These are phyloP conservation scores for Syritta pipiens DNA, from an alignment of 2,888 invertebrate genomes.

Conservation along the genomic window DNA sequence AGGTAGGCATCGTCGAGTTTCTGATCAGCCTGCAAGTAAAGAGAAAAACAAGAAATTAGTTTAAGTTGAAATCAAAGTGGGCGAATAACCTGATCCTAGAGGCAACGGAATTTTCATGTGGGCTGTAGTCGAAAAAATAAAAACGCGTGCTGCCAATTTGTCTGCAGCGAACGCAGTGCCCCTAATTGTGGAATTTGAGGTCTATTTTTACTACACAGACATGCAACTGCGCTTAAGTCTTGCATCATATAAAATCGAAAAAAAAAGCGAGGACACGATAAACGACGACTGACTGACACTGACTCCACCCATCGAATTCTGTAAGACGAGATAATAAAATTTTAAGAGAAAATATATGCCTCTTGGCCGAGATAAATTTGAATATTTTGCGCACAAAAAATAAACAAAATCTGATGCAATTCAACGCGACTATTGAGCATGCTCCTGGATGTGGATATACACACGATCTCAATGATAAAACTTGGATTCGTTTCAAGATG, in stretches of 20 bases:
- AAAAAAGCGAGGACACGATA: background rate
- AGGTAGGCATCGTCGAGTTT: constrained; percentile 58
- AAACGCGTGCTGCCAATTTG: constrained; percentile 33
- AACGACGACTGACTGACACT: background rate
- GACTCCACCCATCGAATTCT: background rate
- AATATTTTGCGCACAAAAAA: constrained; percentile 16
- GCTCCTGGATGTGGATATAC: background rate
- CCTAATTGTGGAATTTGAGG: constrained; percentile 2
- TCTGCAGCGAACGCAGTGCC: background rate
- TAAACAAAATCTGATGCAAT: constrained; percentile 59
- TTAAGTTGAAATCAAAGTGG: background rate
- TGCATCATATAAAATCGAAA: constrained; percentile 19
- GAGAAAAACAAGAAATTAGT: constrained; percentile 14
- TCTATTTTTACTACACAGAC: constrained; percentile 9
- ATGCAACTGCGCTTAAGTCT: constrained; percentile 14
- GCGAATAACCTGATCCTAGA: background rate
- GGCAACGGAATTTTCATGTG: constrained; percentile 29
- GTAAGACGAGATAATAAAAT: constrained; percentile 12
- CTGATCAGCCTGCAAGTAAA: constrained; percentile 42
- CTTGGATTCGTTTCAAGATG: background rate
- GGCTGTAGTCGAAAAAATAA: constrained; percentile 17
- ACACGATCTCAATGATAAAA: background rate
- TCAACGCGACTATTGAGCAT: constrained; percentile 23
- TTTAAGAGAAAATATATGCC: constrained; percentile 4
- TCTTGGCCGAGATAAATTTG: constrained; percentile 10